Base-by-base conservation (phyloP, 30 jellyfish, hydroid and myxozoan species). In the Hydractinia symbiolongicarpus region DNA sequence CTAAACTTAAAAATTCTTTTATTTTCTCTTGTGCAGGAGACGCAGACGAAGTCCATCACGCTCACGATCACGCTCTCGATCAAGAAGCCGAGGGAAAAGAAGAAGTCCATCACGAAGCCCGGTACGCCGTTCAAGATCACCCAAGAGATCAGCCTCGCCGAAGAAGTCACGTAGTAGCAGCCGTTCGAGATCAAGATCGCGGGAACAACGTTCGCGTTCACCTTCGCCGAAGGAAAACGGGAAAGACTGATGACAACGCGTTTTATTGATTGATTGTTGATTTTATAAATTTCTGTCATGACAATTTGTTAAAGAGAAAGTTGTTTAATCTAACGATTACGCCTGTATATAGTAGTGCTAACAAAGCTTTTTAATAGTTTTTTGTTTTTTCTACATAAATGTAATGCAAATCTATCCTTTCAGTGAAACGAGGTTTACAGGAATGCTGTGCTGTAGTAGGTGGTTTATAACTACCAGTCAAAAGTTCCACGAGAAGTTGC, bases 11-110 rank as follows among this genome's bases (percentile, higher is more conserved):
- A 15, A 67, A n/a, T n/a, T n/a, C n/a, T n/a, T n/a, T 13, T 15
- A 40, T 68, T 66, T 67, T 13, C 49, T 8, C 72, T n/a, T 53
- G 84, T 79, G 14, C 61, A 89, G 96, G 54, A 88, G 96, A 62
- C 94, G 96, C 30, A 79, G 89, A n/a, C 56, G 96, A 60, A 70
- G 90, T 11, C 84, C 90, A 73, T 86, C 95, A 7, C 44, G 96
- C 19, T 90, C 95, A 19, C 83, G 81, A 17, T 90, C 97, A 5
- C 82, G 88, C 40, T 83, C 95, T 4, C 90, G 95, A 8, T 50
- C 86, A 49, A 81, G 93, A 67, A 77, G 95, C 84, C 88, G 81
- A 69, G 15, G 89, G 4, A 57, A 91, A 62, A 55, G 86, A 16
- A 55, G 89, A 49, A 78, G 91, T 50, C 79, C 68, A 40, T 83